Evolutionary conservation across 2,113 vertebrate genomes (phyloP).

Genomic region (Deroptyus accipitrinus): DNA sequence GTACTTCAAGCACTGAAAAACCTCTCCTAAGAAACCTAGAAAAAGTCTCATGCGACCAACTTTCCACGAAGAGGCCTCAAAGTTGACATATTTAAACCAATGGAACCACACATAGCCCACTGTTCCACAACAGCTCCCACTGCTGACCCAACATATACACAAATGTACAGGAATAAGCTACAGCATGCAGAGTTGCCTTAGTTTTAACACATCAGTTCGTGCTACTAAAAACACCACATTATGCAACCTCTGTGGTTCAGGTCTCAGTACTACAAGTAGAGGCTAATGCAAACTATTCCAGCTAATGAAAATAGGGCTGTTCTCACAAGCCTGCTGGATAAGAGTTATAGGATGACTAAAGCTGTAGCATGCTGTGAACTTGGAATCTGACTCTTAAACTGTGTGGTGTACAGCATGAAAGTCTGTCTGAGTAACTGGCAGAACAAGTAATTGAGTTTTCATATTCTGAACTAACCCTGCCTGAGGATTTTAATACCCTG

Average conservation of each 20-base stretch:
- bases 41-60: neutral
- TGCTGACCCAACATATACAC: neutral
- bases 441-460: conserved; percentile 1
- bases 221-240: neutral
- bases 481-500: neutral
- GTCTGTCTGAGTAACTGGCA: neutral
- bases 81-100: neutral
- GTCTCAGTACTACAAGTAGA: neutral
- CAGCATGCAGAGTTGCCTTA: neutral
- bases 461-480: neutral
- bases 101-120: fast-evolving
- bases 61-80: neutral
- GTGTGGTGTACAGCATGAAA: neutral
- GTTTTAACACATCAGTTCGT: neutral
- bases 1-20: neutral
- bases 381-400: neutral
- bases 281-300: neutral
- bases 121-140: neutral
- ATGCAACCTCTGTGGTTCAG: neutral
- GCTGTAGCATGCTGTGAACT: neutral
- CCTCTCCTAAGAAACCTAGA: neutral
- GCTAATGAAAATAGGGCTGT: neutral
- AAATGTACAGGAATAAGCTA: neutral
- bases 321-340: neutral
- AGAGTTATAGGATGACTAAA: neutral